A percentile compares a stretch with the other conserved stretches of the same genome.
Evolutionary conservation across 92 coral and sea anemone species (phyloP).

Genomic region (Phenganax stokvisi): DNA sequence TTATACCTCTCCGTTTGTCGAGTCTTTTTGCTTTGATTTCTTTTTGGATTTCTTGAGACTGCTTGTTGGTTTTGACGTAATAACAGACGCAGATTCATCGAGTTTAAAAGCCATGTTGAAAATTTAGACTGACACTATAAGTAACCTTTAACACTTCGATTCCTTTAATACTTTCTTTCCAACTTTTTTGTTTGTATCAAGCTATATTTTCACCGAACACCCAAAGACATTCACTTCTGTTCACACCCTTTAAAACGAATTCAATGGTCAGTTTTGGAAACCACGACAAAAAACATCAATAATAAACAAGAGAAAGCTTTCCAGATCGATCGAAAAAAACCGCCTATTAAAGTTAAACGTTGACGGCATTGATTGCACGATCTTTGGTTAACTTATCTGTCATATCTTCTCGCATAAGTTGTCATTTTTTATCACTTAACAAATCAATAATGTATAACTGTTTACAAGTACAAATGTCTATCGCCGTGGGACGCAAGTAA

Average conservation of each 20-base stretch:
- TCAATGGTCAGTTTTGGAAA: background rate
- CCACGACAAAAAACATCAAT: constrained; percentile 18
- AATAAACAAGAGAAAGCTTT: background rate
- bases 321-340: background rate
- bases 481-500: background rate
- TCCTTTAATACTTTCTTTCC: too few relatives aligned
- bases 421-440: constrained; percentile 9
- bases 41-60: constrained; percentile 4
- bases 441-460: constrained; percentile 11
- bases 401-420: background rate
- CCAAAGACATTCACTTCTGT: background rate
- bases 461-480: background rate
- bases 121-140: background rate
- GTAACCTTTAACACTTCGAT: background rate
- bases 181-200: too few relatives aligned
- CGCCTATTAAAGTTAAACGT: background rate
- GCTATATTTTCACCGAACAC: too few relatives aligned
- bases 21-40: background rate
- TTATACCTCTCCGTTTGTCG: constrained; percentile 12
- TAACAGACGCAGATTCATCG: background rate
- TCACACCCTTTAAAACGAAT: background rate
- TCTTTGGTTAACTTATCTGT: background rate
- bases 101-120: background rate
- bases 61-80: background rate
- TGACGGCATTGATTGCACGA: background rate